Evolutionary conservation across 2,888 invertebrate species (phyloP).

Genomic region (Poecilus cupreus): DNA sequence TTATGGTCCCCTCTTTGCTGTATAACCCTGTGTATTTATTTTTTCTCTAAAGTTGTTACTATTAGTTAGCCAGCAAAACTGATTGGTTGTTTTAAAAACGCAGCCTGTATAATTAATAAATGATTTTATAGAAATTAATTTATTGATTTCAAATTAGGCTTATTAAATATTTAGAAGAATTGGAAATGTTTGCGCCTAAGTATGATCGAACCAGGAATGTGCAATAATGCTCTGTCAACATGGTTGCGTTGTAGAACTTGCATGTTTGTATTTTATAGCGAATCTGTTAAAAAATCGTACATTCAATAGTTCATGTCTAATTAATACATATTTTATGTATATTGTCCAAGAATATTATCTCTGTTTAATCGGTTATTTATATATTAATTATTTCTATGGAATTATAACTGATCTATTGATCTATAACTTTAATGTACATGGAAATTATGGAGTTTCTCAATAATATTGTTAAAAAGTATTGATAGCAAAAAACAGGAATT

Average conservation of each 20-base stretch:
- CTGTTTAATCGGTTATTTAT: slow-evolving; percentile 16
- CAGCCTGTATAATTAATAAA: background rate
- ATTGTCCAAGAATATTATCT: background rate
- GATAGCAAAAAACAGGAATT: background rate
- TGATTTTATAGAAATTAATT: background rate
- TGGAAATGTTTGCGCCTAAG: no score
- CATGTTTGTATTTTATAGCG: background rate
- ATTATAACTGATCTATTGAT: background rate
- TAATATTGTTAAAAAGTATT: background rate
- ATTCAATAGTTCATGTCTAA: background rate
- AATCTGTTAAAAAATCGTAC: background rate
- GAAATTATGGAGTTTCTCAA: background rate
- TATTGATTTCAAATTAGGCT: background rate
- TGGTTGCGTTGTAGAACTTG: background rate
- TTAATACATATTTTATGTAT: background rate
- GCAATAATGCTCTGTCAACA: background rate
- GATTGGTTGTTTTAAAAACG: no score
- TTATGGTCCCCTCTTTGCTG: no score
- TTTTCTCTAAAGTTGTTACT: no score
- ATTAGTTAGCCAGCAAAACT: no score
- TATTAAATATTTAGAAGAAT: slow-evolving; percentile 10
- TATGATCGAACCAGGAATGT: background rate
- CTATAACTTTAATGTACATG: background rate
- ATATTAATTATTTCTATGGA: background rate
- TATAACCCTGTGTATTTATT: no score